Percentiles rank a stretch among this genome's conserved stretches.
These are phyloP conservation scores for Crypturellus tataupa DNA, from an alignment of 2,797 vertebrate species.

Conservation along the genomic window DNA sequence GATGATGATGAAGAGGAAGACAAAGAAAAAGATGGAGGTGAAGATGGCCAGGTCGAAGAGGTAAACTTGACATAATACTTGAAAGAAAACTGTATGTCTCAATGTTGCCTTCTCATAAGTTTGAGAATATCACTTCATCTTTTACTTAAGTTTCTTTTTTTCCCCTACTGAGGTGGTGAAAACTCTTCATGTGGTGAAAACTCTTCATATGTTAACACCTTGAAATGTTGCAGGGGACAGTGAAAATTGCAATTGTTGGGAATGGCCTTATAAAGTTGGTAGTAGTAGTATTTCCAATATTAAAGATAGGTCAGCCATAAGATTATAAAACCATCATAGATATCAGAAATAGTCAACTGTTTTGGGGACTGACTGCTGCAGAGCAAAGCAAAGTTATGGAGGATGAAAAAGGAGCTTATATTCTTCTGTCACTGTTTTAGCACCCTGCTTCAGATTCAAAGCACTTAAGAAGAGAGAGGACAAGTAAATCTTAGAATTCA, in stretches of 20 bases:
- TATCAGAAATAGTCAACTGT: background rate
- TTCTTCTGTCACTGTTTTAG: background rate
- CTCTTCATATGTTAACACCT: background rate
- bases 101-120: background rate
- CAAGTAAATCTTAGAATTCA: background rate
- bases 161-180: background rate
- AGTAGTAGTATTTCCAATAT: background rate
- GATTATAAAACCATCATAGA: background rate
- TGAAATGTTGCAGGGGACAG: background rate
- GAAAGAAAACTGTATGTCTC: background rate
- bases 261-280: background rate
- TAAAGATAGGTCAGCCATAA: background rate
- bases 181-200: background rate
- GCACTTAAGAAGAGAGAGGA: background rate
- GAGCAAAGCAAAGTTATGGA: background rate
- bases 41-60: constrained; percentile 98
- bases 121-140: background rate
- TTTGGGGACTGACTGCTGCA: fast-evolving
- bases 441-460: background rate
- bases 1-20: constrained; percentile 98
- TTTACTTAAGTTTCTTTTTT: background rate
- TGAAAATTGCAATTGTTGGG: background rate
- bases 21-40: constrained; percentile 95
- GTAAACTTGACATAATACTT: constrained; percentile 74
- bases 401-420: fast-evolving